A percentile compares a stretch with the other conserved stretches of the same genome.
Conservation (phyloP, 1,140 invertebrate genomes). For the Brachionus koreanus region DNA sequence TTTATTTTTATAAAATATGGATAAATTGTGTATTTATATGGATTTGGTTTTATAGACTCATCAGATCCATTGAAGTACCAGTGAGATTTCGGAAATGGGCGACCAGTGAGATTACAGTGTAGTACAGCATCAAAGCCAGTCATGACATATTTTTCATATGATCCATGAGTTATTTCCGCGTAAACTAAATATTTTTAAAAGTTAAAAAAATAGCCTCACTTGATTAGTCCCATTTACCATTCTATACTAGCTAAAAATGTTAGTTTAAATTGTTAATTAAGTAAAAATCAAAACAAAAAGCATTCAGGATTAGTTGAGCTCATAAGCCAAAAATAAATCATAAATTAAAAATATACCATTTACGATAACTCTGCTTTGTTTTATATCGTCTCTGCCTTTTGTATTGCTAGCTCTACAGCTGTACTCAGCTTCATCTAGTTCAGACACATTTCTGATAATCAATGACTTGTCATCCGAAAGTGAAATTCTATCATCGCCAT, state of each 20-base stretch:
- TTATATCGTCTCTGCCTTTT: not conserved
- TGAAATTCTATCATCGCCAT: not conserved
- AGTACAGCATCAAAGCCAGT: conserved; percentile 19
- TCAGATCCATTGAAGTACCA: not conserved
- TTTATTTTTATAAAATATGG: conserved; percentile 2
- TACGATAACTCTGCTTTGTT: conserved; percentile 29
- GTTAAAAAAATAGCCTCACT: not conserved
- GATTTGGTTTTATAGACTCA: not conserved
- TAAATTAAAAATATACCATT: not conserved
- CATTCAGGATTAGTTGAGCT: conserved; percentile 32
- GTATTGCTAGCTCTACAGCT: conserved; percentile 25
- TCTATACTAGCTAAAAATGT: not conserved
- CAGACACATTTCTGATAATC: conserved; percentile 19
- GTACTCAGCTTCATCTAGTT: conserved; percentile 1
- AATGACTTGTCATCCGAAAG: not conserved
- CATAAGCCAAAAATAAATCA: not conserved
- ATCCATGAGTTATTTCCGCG: not conserved
- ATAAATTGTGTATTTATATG: conserved; percentile 34
- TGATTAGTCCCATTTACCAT: not conserved
- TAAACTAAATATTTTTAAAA: not conserved
- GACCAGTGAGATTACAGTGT: conserved; percentile 12
- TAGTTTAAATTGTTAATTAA: not conserved
- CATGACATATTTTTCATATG: conserved; percentile 16
- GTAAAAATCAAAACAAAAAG: not conserved
- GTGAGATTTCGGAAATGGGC: not conserved